Evolutionary conservation across 1,140 invertebrate species (phyloP), one percentile per base, ranked within the genome.

Genomic region (Pomacea maculata): DNA sequence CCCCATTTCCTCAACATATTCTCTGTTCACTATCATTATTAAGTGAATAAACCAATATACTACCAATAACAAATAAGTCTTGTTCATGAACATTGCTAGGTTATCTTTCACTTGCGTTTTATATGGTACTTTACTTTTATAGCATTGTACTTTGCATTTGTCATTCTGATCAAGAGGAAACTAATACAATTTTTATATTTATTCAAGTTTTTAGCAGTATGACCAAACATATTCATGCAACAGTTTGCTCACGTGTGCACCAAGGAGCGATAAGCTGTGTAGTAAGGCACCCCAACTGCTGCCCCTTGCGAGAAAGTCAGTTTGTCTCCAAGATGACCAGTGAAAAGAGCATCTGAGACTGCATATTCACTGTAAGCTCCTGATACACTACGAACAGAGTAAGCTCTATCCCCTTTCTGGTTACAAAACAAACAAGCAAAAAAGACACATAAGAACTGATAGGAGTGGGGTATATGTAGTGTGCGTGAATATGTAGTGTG

Each of bases 261-360:
- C 2, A 93, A 83, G 4, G 92, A 93, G 85, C 93, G 89, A 83
- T 93, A 93, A 4, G 93, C 93, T 52, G 94, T 94, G 86, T 93
- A 93, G 86, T 94, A 94, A 2, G 94, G 93, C 34, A 94, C 89
- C 67, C 93, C 94, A 25, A 94, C 81, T 25, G 90, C 89, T 19
- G 93, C 93, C 64, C 94, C 94, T 87, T 94, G 89, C n/a, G 88
- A 85, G 84, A 93, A 94, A 21, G 85, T 87, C 25, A 94, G 85
- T 9, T 83, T 82, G n/a, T 87, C 83, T 75, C 75, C 45, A 7
- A 89, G 83, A n/a, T 77, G 83, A 81, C 91, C 91, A 0, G 91
- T 87, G 67, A 86, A 80, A 1, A 86, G 72, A 57, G 86, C 88
- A 34, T 91, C 86, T 34, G 87, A 89, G 21, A 88, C 81, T 9